A percentile compares a stretch with the other conserved stretches of the same genome.
phyloP scores from a whole-genome alignment of 2,888 invertebrate species.

The Parascotia fuliginaria region DNA sequence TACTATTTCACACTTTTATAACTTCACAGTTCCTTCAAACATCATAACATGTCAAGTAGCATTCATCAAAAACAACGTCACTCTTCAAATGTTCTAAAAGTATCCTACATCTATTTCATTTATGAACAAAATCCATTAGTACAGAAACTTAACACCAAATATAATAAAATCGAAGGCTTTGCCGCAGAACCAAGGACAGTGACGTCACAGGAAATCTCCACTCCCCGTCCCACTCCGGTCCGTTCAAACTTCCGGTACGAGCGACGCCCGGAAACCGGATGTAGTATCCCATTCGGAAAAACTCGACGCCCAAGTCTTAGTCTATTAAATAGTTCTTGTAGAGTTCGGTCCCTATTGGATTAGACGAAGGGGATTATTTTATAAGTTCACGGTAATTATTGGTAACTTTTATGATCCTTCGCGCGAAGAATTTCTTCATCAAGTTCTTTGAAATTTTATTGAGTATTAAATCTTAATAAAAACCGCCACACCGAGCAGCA shows the following conservation, averaged over 20 bases:
- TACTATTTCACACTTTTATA: too few species aligned
- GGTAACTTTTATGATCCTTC: background rate
- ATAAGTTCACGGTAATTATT: background rate
- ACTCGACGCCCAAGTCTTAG: slow-evolving; percentile 50
- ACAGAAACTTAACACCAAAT: slow-evolving; percentile 32
- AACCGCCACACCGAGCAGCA: too few species aligned
- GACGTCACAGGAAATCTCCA: slow-evolving; percentile 59
- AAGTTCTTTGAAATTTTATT: background rate
- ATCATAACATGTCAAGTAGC: too few species aligned
- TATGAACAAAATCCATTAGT: slow-evolving; percentile 29
- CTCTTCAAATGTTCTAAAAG: background rate
- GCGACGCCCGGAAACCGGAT: slow-evolving; percentile 68
- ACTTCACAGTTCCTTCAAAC: too few species aligned
- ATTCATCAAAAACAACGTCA: too few species aligned
- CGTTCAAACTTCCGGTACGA: slow-evolving; percentile 68
- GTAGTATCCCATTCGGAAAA: slow-evolving; percentile 74
- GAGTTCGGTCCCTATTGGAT: slow-evolving; percentile 7
- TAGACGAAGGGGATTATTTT: background rate
- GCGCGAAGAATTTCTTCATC: background rate
- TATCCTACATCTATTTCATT: slow-evolving; percentile 1
- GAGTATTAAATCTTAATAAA: too few species aligned
- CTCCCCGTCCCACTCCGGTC: slow-evolving; percentile 42
- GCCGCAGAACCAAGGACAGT: slow-evolving; percentile 47
- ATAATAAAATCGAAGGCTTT: slow-evolving; percentile 51
- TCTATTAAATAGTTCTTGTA: slow-evolving; percentile 43